phyloP scores from a whole-genome alignment of 2,888 invertebrate species.

The Drosophila acutilabella region DNA sequence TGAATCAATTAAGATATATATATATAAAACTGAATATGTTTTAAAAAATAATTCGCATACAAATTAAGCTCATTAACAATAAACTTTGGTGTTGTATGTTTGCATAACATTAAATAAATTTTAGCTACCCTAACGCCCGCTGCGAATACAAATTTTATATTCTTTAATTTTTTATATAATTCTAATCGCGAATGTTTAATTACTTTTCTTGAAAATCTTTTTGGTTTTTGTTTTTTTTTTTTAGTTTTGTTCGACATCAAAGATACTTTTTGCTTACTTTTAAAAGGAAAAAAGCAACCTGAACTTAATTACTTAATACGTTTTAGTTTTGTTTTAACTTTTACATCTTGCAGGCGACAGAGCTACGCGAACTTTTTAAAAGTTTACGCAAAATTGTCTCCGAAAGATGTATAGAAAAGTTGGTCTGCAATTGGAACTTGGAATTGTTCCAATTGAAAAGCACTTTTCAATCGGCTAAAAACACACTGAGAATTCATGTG shows the following conservation, averaged over 20 bases:
- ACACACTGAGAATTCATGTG: slow-evolving; percentile 47
- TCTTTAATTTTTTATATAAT: slow-evolving; percentile 29
- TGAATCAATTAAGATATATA: slow-evolving; percentile 36
- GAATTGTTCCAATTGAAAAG: slow-evolving; percentile 45
- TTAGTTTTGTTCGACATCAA: slow-evolving; percentile 59
- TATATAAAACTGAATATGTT: slow-evolving; percentile 16
- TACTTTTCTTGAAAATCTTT: slow-evolving; percentile 48
- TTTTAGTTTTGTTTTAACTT: background rate
- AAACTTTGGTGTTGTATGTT: slow-evolving; percentile 68
- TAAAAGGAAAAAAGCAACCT: slow-evolving; percentile 58
- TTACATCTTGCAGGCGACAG: slow-evolving; percentile 10
- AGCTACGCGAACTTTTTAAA: slow-evolving; percentile 57
- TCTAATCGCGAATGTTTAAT: slow-evolving; percentile 33
- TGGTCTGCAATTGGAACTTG: slow-evolving; percentile 47
- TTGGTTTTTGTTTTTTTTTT: slow-evolving; percentile 21
- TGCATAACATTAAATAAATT: slow-evolving; percentile 55
- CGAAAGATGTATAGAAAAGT: slow-evolving; percentile 47
- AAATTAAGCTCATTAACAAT: slow-evolving; percentile 65
- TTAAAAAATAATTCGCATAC: slow-evolving; percentile 53
- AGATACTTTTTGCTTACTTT: slow-evolving; percentile 55
- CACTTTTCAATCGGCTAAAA: slow-evolving; percentile 61
- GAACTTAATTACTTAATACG: slow-evolving; percentile 47
- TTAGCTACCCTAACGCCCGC: slow-evolving; percentile 76
- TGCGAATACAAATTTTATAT: slow-evolving; percentile 48
- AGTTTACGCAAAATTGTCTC: slow-evolving; percentile 39